Percentiles rank a stretch among this genome's conserved stretches.
Evolutionary conservation across 2,113 vertebrate species (phyloP).

Genomic region (Colossoma macropomum): DNA sequence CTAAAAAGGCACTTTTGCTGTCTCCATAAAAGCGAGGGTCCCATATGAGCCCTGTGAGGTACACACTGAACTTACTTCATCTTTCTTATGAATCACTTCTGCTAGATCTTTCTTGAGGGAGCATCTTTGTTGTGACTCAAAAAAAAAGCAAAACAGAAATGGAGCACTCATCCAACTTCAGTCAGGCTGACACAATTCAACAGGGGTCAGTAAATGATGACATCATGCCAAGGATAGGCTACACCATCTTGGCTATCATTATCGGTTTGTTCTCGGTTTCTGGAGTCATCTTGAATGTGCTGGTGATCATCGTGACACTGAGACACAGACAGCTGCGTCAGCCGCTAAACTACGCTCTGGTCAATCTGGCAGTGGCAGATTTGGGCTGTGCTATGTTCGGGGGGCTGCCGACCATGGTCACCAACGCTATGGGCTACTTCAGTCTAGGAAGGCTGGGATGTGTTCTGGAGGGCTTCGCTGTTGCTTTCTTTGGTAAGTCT

Average conservation of each 20-base stretch:
- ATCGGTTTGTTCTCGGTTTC: conserved; percentile 70
- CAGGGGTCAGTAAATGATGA: conserved; percentile 28
- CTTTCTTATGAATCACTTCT: not conserved
- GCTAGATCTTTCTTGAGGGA: not conserved
- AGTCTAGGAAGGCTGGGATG: conserved; percentile 75
- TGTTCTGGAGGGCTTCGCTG: conserved; percentile 75
- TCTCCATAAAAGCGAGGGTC: conserved; percentile 54
- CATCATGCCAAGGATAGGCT: conserved; percentile 69
- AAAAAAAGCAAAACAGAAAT: no score
- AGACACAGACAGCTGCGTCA: conserved; percentile 71
- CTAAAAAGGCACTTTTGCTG: conserved; percentile 46
- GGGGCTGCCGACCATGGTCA: conserved; percentile 72
- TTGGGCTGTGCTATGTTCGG: conserved; percentile 76
- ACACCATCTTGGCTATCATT: conserved; percentile 68
- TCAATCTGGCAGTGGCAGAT: conserved; percentile 77
- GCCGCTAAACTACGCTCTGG: conserved; percentile 77
- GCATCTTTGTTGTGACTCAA: not conserved
- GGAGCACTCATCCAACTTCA: not conserved
- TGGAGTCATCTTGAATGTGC: conserved; percentile 72
- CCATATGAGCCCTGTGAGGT: not conserved
- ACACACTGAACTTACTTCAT: not conserved
- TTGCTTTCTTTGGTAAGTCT: conserved; percentile 79
- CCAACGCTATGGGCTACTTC: conserved; percentile 77
- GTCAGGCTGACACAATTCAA: not conserved
- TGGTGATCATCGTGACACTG: conserved; percentile 74